Percentiles rank a stretch among this genome's conserved stretches.
Evolutionary conservation across 2,113 vertebrate species (phyloP).

Genomic region (Poicephalus meyeri): DNA sequence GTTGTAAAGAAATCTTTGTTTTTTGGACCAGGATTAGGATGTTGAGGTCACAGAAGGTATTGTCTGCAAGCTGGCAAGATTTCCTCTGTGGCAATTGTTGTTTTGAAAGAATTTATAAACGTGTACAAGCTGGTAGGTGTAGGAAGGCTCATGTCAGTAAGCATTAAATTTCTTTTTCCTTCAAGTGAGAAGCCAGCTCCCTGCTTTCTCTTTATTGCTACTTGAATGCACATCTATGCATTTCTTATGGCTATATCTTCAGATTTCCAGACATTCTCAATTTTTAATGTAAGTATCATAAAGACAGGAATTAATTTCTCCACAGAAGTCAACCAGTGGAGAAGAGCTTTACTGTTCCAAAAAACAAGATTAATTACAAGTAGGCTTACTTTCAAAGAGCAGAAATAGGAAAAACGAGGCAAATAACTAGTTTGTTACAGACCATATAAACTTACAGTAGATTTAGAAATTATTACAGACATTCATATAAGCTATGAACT

Average conservation of each 20-base stretch:
- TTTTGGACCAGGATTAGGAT: neutral
- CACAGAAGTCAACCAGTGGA: neutral
- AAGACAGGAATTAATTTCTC: neutral
- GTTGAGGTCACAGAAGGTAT: neutral
- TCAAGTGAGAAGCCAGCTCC: neutral
- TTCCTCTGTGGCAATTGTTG: neutral
- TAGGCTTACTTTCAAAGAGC: neutral
- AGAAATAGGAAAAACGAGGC: neutral
- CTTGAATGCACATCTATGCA: neutral
- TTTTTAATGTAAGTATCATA: neutral
- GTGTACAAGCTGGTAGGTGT: neutral
- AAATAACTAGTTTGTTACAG: neutral
- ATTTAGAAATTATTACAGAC: neutral
- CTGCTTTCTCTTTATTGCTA: neutral
- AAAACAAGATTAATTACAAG: neutral
- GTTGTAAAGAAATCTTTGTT: slow-evolving; percentile 13
- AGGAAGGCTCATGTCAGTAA: neutral
- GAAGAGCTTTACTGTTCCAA: neutral
- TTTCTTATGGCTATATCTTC: neutral
- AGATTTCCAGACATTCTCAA: neutral
- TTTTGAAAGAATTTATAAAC: slow-evolving; percentile 17
- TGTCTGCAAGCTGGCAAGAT: neutral
- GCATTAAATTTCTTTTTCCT: neutral
- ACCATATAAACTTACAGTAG: neutral
- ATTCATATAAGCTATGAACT: neutral